Evolutionary conservation across 2,888 invertebrate genomes (phyloP).

Genomic region (Hedychridium roseum): DNA sequence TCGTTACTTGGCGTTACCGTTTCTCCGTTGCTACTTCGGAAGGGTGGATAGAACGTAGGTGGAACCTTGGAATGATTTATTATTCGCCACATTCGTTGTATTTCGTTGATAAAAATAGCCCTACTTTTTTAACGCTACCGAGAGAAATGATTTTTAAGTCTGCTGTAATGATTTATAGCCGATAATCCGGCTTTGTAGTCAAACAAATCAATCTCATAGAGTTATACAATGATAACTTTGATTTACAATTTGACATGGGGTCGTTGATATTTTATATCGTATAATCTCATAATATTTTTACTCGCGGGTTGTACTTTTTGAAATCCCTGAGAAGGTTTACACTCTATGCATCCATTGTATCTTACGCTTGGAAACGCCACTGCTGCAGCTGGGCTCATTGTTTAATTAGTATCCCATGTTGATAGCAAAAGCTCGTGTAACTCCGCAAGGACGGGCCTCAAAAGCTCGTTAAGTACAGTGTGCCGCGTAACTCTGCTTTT

Average conservation of each 20-base stretch:
- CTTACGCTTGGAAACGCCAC: constrained; percentile 4
- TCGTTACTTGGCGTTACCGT: constrained; percentile 33
- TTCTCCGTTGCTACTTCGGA: constrained; percentile 27
- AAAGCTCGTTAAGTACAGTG: background rate
- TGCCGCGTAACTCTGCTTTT: background rate
- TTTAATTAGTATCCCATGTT: background rate
- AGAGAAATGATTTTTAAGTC: background rate
- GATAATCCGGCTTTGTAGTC: too few relatives aligned
- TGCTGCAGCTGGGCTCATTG: background rate
- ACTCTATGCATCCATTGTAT: too few relatives aligned
- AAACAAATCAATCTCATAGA: too few relatives aligned
- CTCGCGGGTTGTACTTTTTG: too few relatives aligned
- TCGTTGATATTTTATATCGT: too few relatives aligned
- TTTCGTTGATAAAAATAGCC: constrained; percentile 34
- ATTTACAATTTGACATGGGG: too few relatives aligned
- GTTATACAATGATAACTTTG: too few relatives aligned
- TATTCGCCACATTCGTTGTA: constrained; percentile 30
- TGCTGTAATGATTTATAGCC: too few relatives aligned
- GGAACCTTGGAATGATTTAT: constrained; percentile 42
- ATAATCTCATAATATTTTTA: too few relatives aligned
- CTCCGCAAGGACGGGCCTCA: background rate
- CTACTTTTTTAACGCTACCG: constrained; percentile 20
- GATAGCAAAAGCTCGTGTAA: background rate
- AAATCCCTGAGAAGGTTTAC: too few relatives aligned
- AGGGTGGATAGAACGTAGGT: constrained; percentile 34